These are phyloP conservation scores for Meghimatium bilineatum DNA, from an alignment of 2,888 invertebrate genomes.

Conservation along the genomic window DNA sequence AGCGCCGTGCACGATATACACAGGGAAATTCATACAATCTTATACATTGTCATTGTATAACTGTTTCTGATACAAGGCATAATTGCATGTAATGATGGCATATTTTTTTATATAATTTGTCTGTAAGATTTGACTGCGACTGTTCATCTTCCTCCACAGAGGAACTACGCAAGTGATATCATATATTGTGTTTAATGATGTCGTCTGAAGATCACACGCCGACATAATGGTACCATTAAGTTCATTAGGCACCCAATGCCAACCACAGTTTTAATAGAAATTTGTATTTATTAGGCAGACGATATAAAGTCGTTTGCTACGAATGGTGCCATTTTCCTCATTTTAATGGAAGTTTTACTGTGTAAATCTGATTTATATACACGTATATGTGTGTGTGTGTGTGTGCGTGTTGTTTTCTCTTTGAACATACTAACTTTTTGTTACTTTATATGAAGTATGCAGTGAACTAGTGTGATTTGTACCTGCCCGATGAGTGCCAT, in stretches of 20 bases:
- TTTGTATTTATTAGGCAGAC: background rate
- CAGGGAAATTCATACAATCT: constrained; percentile 13
- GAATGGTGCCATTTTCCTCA: constrained; percentile 4
- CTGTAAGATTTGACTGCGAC: background rate
- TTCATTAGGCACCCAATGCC: background rate
- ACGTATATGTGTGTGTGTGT: background rate
- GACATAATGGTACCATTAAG: background rate
- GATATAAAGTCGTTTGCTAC: background rate
- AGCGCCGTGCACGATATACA: constrained; percentile 28
- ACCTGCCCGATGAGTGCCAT: constrained; percentile 21
- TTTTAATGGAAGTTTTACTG: background rate
- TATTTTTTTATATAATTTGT: background rate
- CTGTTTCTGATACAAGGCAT: constrained; percentile 14
- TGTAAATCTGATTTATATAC: background rate
- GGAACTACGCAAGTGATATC: background rate
- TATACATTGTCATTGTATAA: constrained; percentile 23
- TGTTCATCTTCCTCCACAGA: background rate
- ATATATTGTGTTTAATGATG: background rate
- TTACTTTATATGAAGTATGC: background rate
- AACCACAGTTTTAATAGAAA: background rate
- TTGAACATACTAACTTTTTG: background rate
- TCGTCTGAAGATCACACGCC: background rate
- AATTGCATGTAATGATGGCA: constrained; percentile 10
- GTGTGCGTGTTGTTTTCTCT: background rate
- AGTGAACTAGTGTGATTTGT: background rate